Conservation (phyloP, 2,113 vertebrate species). For the Epinephelus lanceolatus region DNA sequence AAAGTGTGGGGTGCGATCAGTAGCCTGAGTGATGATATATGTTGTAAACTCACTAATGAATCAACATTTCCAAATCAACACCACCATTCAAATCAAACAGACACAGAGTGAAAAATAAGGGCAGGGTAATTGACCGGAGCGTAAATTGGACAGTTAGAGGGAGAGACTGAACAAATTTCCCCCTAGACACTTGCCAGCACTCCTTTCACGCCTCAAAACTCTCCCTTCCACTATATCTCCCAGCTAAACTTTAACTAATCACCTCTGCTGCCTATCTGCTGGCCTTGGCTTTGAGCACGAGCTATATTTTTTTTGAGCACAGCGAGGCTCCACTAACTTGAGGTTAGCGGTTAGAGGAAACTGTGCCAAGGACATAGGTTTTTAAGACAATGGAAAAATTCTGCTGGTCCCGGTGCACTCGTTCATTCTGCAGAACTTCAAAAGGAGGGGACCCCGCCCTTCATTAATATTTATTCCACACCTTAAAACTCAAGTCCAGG, state of each 20-base stretch:
- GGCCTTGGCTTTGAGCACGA: constrained; percentile 56
- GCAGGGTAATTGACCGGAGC: constrained; percentile 65
- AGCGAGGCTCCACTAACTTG: constrained; percentile 50
- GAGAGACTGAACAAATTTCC: constrained; percentile 70
- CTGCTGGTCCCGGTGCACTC: constrained; percentile 39
- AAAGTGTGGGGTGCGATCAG: constrained; percentile 25
- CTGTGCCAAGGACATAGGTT: constrained; percentile 64
- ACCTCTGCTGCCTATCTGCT: constrained; percentile 63
- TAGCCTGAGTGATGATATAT: constrained; percentile 54
- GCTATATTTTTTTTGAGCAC: constrained; percentile 24
- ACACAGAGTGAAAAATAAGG: constrained; percentile 62
- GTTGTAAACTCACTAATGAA: constrained; percentile 65
- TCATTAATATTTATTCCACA: constrained; percentile 78
- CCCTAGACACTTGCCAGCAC: constrained; percentile 57
- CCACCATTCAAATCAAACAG: constrained; percentile 51
- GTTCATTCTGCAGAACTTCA: constrained; percentile 58
- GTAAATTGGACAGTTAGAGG: constrained; percentile 59
- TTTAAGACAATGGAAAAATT: constrained; percentile 78
- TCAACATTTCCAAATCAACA: constrained; percentile 75
- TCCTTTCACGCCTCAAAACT: constrained; percentile 69
- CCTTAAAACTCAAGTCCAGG: constrained; percentile 66
- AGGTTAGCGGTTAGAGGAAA: constrained; percentile 45
- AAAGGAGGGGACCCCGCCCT: constrained; percentile 67
- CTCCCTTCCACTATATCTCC: constrained; percentile 56
- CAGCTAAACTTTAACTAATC: constrained; percentile 69